Percentiles rank a stretch among this genome's conserved stretches.
Conservation (phyloP, 92 coral and sea anemone genomes). For the Parazoanthus darwini region DNA sequence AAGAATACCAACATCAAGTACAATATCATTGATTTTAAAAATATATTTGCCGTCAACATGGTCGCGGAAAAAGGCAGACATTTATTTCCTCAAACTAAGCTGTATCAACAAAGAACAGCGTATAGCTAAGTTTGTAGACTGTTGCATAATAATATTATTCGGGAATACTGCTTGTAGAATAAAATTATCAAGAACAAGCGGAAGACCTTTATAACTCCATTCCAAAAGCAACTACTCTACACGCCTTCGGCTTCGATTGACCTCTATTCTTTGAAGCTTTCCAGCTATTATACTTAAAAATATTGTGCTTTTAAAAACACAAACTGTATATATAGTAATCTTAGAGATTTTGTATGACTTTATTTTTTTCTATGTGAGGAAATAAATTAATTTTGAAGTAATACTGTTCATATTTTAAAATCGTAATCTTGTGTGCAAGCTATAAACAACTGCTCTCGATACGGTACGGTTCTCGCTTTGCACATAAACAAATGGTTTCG, state of each 20-base stretch:
- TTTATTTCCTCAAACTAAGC: neutral
- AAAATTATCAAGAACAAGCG: neutral
- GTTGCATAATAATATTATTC: neutral
- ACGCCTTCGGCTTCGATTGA: neutral
- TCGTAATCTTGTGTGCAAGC: neutral
- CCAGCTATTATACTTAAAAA: neutral
- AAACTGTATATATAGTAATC: neutral
- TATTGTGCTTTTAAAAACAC: neutral
- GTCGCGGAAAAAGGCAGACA: neutral
- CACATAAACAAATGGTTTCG: neutral
- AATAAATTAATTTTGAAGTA: neutral
- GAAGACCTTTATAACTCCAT: neutral
- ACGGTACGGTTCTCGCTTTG: neutral
- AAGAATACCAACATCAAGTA: constrained; percentile 1
- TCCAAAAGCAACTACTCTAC: neutral
- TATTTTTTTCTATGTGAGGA: neutral
- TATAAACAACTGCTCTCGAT: neutral
- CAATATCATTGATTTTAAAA: neutral
- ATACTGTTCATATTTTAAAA: neutral
- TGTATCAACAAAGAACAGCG: neutral
- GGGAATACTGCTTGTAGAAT: neutral
- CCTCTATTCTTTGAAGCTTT: neutral
- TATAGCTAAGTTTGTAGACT: neutral
- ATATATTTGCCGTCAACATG: neutral
- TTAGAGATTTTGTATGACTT: neutral